A percentile compares a stretch with the other conserved stretches of the same genome.
phyloP scores from a whole-genome alignment of 2,888 invertebrate genomes.

The Aspidiotus rigidus region DNA sequence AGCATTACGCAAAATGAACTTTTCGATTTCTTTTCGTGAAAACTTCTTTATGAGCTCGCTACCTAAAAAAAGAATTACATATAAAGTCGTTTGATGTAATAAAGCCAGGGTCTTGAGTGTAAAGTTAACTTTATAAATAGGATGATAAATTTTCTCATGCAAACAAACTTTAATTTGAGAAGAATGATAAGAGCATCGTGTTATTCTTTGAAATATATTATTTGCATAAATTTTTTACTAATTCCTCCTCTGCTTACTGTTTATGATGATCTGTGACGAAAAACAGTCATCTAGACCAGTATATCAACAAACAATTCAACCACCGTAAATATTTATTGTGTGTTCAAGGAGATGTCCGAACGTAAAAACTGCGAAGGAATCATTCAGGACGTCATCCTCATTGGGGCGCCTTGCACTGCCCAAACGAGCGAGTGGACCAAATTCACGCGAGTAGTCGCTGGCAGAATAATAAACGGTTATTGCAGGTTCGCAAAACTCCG shows the following conservation, averaged over 20 bases:
- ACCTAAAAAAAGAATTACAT: too few relatives aligned
- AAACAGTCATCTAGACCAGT: background rate
- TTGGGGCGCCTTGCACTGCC: constrained; percentile 56
- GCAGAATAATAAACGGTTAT: constrained; percentile 57
- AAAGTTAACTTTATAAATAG: too few relatives aligned
- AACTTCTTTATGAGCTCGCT: too few relatives aligned
- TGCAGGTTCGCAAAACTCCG: constrained; percentile 44
- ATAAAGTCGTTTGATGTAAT: too few relatives aligned
- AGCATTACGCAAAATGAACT: too few relatives aligned
- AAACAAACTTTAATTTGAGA: too few relatives aligned
- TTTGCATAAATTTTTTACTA: background rate
- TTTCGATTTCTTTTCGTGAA: too few relatives aligned
- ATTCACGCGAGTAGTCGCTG: constrained; percentile 51
- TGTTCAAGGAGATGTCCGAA: constrained; percentile 45
- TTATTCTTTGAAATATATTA: too few relatives aligned
- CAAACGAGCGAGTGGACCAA: constrained; percentile 49
- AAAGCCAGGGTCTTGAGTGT: too few relatives aligned
- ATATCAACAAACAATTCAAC: too few relatives aligned
- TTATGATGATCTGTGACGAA: background rate
- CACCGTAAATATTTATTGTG: background rate
- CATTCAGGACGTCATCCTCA: constrained; percentile 54
- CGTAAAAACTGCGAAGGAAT: constrained; percentile 51
- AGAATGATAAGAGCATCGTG: too few relatives aligned
- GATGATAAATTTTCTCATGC: too few relatives aligned
- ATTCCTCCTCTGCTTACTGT: background rate